These are phyloP conservation scores for Antheraea assamensis DNA, from an alignment of 2,888 invertebrate genomes.

Conservation along the genomic window DNA sequence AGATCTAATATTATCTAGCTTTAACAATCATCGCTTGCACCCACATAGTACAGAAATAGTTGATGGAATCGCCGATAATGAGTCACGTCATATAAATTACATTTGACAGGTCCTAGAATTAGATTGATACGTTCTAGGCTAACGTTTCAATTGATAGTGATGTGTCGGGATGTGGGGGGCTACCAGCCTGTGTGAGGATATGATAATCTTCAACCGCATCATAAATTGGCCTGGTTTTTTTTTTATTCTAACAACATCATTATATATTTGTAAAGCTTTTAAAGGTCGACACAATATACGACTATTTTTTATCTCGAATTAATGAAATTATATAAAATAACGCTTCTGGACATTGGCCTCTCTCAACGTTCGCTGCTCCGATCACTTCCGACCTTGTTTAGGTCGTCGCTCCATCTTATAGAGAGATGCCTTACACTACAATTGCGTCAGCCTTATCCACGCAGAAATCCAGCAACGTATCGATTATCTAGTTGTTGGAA, in stretches of 20 bases:
- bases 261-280: neutral
- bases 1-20: conserved; percentile 32
- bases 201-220: conserved; percentile 25
- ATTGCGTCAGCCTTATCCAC: neutral
- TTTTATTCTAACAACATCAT: neutral
- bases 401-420: neutral
- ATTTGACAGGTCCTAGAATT: conserved; percentile 70
- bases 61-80: conserved; percentile 21
- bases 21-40: conserved; percentile 8
- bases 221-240: conserved; percentile 12
- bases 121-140: conserved; percentile 72
- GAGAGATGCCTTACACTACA: neutral
- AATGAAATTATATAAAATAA: neutral
- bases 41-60: conserved; percentile 6
- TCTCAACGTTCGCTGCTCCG: neutral
- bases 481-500: neutral
- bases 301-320: neutral
- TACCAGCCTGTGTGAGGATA: conserved; percentile 60
- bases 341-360: neutral
- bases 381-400: neutral
- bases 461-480: neutral
- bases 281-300: neutral
- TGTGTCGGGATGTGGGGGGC: conserved; percentile 78
- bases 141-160: conserved; percentile 70
- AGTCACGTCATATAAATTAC: conserved; percentile 59